Base-by-base conservation (phyloP, 2,113 vertebrate genomes). In the Bubo bubo region DNA sequence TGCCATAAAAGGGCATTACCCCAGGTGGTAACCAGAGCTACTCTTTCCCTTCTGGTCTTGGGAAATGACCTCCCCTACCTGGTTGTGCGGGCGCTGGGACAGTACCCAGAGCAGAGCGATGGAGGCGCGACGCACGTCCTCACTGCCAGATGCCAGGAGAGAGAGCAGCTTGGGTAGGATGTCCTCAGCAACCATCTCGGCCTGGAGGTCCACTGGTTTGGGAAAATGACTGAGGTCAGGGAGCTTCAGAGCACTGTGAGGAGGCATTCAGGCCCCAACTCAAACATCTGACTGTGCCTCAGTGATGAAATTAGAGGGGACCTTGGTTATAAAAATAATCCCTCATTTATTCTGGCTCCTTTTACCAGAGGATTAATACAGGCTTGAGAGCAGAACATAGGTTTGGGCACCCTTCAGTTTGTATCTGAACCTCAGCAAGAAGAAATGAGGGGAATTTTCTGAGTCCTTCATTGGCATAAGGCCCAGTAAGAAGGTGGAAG, bases 41-140 rank as follows among this genome's bases (percentile, higher is more conserved):
- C 11, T 63, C 26, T 14, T 41, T 53, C 39, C 13, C 19, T 20
- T 76, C 43, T 16, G 11, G 10, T 43, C 64, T 53, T n/a, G 22
- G 49, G 60, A 80, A 85, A 58, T 8, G 4, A 70, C 21, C 47
- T 90, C 16, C 43, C 97, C 17, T 98, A 99, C 98, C 94, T 97
- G 96, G 86, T 98, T 98, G 74, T 80, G 95, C 0, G 97, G 91
- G 64, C 98, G 96, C 84, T 98, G 96, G 15, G 98, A 98, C 82
- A 99, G 93, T 11, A 96, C 90, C 87, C 98, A 98, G 93, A 98
- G 97, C 47, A 98, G 96, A 7, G 95, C 93, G 4, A 98, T 22
- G 23, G 98, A 97, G 17, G 98, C 97, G 23, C 64, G 96, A 27
- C 96, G 88, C 83, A 98, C 98, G 0, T 84, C 87, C 87, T 95